Base-by-base conservation (phyloP, 92 coral and sea anemone genomes). In the Umimayanthus kanabou region DNA sequence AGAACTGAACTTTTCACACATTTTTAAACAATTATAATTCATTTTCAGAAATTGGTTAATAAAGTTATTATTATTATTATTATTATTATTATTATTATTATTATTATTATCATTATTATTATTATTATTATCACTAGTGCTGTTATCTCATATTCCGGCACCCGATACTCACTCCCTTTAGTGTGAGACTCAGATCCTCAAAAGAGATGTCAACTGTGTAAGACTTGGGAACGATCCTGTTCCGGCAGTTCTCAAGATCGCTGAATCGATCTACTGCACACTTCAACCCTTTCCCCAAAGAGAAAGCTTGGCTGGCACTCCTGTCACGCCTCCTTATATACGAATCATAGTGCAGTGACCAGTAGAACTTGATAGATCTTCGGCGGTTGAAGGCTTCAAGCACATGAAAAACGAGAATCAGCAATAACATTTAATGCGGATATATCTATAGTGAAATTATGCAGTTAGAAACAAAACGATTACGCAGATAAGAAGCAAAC, bases 181-280 rank as follows among this genome's bases (percentile, higher is more conserved):
- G 58, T 50, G 81, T 72, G 18, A 90, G 84, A 6, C 92, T 89
- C 29, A 90, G 78, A 85, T 90, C 69, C 39, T 87, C 85, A 67
- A 87, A 90, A 26, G 88, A 66, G 22, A 90, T 90, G 50, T 90
- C 92, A 47, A 90, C 88, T 13, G 92, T 90, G 39, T 79, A 90
- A 7, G 90, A 43, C 73, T 90, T 90, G 33, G 84, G 30, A 18
- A 73, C 85, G 30, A 90, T 81, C 22, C 49, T 82, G 39, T 42
- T 67, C 23, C 77, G 20, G 55, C 76, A 61, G 14, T 15, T 39
- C 23, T 82, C 65, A 13, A 67, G 76, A 28, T 82, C 58, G 14
- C 77, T 26, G 28, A n/a, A 40, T 67, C 86, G 86, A 39, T 82
- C 86, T 9, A n/a, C n/a, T 13, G 39, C 77, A 47, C 61, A 49